Conservation (phyloP, 1,140 invertebrate species). For the Pseudomyrmex concolor region DNA sequence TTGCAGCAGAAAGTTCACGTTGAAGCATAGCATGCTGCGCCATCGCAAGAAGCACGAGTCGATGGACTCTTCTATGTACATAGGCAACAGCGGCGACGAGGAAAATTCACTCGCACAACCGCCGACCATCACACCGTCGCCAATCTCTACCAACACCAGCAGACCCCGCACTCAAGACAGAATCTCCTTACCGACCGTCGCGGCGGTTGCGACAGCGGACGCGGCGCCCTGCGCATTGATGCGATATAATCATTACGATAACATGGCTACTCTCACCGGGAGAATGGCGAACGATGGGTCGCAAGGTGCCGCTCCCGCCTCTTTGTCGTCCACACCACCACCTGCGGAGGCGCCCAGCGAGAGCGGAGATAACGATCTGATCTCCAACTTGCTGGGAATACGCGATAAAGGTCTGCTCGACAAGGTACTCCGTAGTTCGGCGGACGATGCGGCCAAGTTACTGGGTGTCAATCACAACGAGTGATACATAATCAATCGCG, state of each 20-base stretch:
- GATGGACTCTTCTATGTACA: slow-evolving; percentile 80
- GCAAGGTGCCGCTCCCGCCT: slow-evolving; percentile 71
- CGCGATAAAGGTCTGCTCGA: slow-evolving; percentile 94
- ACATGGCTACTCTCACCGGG: slow-evolving; percentile 84
- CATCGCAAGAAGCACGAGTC: slow-evolving; percentile 94
- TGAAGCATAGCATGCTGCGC: slow-evolving; percentile 97
- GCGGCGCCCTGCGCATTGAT: slow-evolving; percentile 79
- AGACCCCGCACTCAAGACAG: slow-evolving; percentile 74
- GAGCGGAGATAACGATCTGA: slow-evolving; percentile 89
- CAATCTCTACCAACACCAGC: slow-evolving; percentile 65
- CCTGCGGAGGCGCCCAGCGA: slow-evolving; percentile 80
- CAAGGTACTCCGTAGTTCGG: slow-evolving; percentile 91
- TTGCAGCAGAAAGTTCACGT: slow-evolving; percentile 92
- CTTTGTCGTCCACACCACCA: slow-evolving; percentile 75
- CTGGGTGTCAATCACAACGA: slow-evolving; percentile 89
- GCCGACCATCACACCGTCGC: slow-evolving; percentile 83
- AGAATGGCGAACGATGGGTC: slow-evolving; percentile 85
- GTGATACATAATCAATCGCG: slow-evolving; percentile 57
- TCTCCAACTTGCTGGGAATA: slow-evolving; percentile 95
- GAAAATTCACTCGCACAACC: slow-evolving; percentile 79
- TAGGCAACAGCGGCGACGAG: slow-evolving; percentile 84
- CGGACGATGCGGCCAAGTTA: slow-evolving; percentile 94
- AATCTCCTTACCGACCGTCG: slow-evolving; percentile 79
- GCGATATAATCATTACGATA: slow-evolving; percentile 81
- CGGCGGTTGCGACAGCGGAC: slow-evolving; percentile 79